Conservation (phyloP, 2,888 invertebrate genomes). For the Lampropteryx suffumata region DNA sequence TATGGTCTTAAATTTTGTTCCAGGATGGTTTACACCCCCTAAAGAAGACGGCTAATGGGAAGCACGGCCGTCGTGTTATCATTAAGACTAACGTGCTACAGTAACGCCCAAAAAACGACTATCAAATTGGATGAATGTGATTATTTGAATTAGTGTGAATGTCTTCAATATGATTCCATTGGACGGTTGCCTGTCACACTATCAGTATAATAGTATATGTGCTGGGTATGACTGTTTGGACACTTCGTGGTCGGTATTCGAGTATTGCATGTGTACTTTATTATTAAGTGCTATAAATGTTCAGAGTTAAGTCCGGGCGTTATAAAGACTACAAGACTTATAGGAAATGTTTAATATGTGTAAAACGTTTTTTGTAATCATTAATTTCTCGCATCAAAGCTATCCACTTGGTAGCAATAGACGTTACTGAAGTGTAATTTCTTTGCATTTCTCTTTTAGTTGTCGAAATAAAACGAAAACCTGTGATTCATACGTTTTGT, state of each 20-base stretch:
- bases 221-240: slow-evolving; percentile 57
- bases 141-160: slow-evolving; percentile 50
- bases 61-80: slow-evolving; percentile 43
- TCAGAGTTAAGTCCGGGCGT: slow-evolving; percentile 66
- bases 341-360: slow-evolving; percentile 78
- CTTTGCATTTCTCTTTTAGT: slow-evolving; percentile 81
- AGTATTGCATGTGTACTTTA: slow-evolving; percentile 65
- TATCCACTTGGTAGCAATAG: slow-evolving; percentile 77
- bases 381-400: slow-evolving; percentile 72
- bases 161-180: slow-evolving; percentile 55
- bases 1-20: slow-evolving; percentile 44
- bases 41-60: slow-evolving; percentile 94
- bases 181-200: slow-evolving; percentile 45
- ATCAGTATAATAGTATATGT: slow-evolving; percentile 43
- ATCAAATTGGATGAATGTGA: slow-evolving; percentile 59
- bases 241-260: slow-evolving; percentile 49
- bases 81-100: slow-evolving; percentile 71
- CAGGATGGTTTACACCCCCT: slow-evolving; percentile 96
- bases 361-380: slow-evolving; percentile 80
- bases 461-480: slow-evolving; percentile 76
- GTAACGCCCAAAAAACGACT: slow-evolving; percentile 59
- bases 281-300: slow-evolving; percentile 75
- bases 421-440: slow-evolving; percentile 77
- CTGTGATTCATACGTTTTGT: slow-evolving; percentile 78
- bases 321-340: slow-evolving; percentile 80